Conservation (phyloP, 2,888 invertebrate species). For the Macrostomum cliftonense region DNA sequence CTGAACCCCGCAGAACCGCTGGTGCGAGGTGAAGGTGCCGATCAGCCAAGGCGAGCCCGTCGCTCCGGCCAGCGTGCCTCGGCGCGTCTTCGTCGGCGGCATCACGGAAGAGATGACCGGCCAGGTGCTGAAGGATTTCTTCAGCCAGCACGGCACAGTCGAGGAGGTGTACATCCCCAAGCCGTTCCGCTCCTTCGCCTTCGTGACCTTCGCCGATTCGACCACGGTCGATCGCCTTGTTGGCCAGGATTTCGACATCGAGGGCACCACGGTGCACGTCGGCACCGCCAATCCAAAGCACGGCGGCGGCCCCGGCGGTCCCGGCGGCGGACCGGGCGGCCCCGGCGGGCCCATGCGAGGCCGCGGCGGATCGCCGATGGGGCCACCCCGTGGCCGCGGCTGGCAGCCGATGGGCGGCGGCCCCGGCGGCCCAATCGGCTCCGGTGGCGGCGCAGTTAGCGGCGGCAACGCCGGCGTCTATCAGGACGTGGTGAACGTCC, state of each 20-base stretch:
- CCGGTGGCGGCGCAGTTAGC: too few relatives aligned
- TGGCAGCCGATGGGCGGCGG: too few relatives aligned
- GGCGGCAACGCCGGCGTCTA: too few relatives aligned
- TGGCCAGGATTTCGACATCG: slow-evolving; percentile 80
- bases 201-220: slow-evolving; percentile 78
- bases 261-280: slow-evolving; percentile 54
- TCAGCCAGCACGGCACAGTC: slow-evolving; percentile 48
- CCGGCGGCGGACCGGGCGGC: too few relatives aligned
- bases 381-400: too few relatives aligned
- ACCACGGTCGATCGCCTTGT: slow-evolving; percentile 72
- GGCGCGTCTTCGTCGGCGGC: slow-evolving; percentile 65
- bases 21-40: slow-evolving; percentile 84
- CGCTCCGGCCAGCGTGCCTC: too few relatives aligned
- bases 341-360: too few relatives aligned
- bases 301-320: too few relatives aligned
- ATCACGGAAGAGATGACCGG: slow-evolving; percentile 78
- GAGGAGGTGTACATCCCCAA: slow-evolving; percentile 89
- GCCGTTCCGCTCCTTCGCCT: slow-evolving; percentile 53
- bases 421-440: too few relatives aligned
- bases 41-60: too few relatives aligned
- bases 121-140: slow-evolving; percentile 67
- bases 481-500: too few relatives aligned
- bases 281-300: slow-evolving; percentile 65
- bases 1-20: slow-evolving; percentile 26
- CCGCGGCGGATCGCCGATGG: too few relatives aligned